Evolutionary conservation across 2,888 invertebrate genomes (phyloP).

Genomic region (Crepidodera aurea): DNA sequence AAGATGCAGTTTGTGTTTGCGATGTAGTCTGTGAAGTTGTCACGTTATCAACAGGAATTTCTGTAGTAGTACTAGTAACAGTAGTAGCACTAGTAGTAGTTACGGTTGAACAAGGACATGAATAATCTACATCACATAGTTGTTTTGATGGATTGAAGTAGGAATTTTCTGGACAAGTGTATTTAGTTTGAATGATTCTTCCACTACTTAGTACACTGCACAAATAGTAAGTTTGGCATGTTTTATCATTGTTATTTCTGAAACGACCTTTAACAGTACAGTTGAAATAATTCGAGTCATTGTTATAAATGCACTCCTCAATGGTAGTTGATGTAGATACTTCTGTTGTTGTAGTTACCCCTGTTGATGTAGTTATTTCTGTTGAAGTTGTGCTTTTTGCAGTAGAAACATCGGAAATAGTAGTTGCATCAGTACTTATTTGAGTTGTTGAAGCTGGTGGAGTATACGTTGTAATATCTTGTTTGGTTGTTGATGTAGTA

Average conservation of each 20-base stretch:
- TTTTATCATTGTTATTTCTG: conserved; percentile 57
- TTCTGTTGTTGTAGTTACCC: too few relatives aligned
- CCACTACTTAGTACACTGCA: conserved; percentile 43
- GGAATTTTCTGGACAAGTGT: conserved; percentile 42
- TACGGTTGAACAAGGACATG: neutral
- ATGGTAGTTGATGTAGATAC: neutral
- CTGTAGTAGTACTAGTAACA: neutral
- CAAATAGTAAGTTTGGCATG: conserved; percentile 46
- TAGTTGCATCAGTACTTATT: too few relatives aligned
- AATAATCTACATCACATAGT: conserved; percentile 53
- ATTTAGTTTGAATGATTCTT: conserved; percentile 51
- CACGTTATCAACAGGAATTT: neutral
- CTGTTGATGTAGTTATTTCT: neutral
- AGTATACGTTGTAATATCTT: neutral
- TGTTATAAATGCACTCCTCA: neutral
- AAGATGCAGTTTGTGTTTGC: too few relatives aligned
- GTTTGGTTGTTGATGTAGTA: neutral
- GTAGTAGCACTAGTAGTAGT: neutral
- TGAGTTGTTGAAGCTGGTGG: neutral
- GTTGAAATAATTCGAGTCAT: conserved; percentile 25
- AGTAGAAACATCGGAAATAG: too few relatives aligned
- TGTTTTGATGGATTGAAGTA: conserved; percentile 41
- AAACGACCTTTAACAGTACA: conserved; percentile 59
- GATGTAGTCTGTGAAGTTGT: too few relatives aligned
- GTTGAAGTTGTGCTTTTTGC: too few relatives aligned